These are phyloP conservation scores for Anoplius nigerrimus DNA, from an alignment of 2,888 invertebrate genomes.

Conservation along the genomic window DNA sequence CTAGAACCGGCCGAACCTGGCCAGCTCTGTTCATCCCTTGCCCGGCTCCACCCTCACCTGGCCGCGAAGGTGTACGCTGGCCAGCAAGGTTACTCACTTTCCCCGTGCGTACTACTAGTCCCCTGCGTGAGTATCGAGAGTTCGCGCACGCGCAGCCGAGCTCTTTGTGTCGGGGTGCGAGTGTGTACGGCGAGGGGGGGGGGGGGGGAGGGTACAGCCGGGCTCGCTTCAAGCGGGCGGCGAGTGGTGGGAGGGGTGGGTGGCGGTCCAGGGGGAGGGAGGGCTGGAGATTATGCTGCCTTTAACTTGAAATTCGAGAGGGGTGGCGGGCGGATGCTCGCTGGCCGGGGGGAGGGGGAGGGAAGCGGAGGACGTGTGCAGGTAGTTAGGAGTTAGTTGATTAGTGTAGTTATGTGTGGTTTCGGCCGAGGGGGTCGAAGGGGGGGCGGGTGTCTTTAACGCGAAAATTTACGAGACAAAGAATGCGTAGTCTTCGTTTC, in stretches of 20 bases:
- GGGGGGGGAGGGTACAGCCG: conserved; percentile 12
- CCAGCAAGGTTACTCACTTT: conserved; percentile 62
- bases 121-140: conserved; percentile 39
- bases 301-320: too few relatives aligned
- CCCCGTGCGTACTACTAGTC: conserved; percentile 45
- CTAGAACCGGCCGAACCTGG: not conserved
- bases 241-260: conserved; percentile 27
- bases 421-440: not conserved
- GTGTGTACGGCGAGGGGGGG: conserved; percentile 25
- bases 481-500: too few relatives aligned
- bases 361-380: not conserved
- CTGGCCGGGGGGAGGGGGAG: not conserved
- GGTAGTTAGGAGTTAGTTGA: not conserved
- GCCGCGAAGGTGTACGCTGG: conserved; percentile 45
- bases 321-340: not conserved
- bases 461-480: too few relatives aligned
- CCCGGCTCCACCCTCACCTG: conserved; percentile 53
- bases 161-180: conserved; percentile 9
- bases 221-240: conserved; percentile 4
- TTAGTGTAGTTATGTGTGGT: not conserved
- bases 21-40: conserved; percentile 18
- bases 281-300: too few relatives aligned
- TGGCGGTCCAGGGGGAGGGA: conserved; percentile 26
- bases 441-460: not conserved
- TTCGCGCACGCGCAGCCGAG: conserved; percentile 3